A percentile compares a stretch with the other conserved stretches of the same genome.
Conservation (phyloP, 2,888 invertebrate species). For the Trichacis sp. region DNA sequence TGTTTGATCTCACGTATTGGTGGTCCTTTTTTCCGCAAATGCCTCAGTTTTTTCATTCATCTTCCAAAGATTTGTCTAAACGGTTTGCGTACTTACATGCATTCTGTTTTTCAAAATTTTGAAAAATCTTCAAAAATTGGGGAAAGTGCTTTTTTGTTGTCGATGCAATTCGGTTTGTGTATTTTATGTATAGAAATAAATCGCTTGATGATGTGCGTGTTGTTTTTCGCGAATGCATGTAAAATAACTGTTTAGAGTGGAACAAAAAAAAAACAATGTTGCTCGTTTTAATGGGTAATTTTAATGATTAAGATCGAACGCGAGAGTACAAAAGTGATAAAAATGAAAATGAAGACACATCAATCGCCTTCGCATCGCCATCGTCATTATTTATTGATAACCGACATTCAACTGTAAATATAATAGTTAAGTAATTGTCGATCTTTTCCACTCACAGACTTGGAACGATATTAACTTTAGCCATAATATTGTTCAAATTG, state of each 20-base stretch:
- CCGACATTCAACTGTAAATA: conserved; percentile 33
- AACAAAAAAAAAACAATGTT: not conserved
- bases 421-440: conserved; percentile 36
- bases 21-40: conserved; percentile 32
- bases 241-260: not conserved
- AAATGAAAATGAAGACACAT: conserved; percentile 14
- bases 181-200: too few relatives aligned
- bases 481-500: conserved; percentile 25
- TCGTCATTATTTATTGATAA: conserved; percentile 27
- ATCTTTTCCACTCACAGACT: conserved; percentile 37
- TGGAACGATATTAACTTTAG: conserved; percentile 30
- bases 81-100: not conserved
- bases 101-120: conserved; percentile 2
- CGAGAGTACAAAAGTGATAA: conserved; percentile 36
- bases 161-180: too few relatives aligned
- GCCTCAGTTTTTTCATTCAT: conserved; percentile 6
- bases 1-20: conserved; percentile 53
- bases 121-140: not conserved
- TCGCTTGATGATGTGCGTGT: too few relatives aligned
- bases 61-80: conserved; percentile 1
- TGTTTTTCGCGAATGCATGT: too few relatives aligned
- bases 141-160: too few relatives aligned
- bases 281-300: conserved; percentile 4
- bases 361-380: conserved; percentile 24
- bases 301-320: conserved; percentile 27